Conservation (phyloP, 2,888 invertebrate species). For the Pammene aurita region DNA sequence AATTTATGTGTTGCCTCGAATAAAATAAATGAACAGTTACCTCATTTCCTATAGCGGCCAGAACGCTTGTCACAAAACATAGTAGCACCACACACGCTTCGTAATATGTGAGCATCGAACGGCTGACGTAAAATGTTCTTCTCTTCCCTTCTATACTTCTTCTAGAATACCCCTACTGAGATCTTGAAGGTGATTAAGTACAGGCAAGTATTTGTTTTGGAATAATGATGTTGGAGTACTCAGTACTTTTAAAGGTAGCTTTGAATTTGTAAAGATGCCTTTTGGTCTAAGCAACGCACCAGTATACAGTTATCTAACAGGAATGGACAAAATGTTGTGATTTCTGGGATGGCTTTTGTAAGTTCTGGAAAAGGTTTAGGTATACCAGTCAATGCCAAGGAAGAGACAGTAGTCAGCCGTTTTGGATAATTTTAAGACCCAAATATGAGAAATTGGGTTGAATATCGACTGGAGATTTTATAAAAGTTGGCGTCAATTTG, state of each 20-base stretch:
- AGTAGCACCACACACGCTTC: slow-evolving; percentile 67
- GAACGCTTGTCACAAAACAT: slow-evolving; percentile 69
- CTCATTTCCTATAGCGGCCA: slow-evolving; percentile 56
- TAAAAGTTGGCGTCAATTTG: neutral
- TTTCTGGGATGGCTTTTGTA: neutral
- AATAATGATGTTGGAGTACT: neutral
- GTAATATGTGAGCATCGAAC: slow-evolving; percentile 66
- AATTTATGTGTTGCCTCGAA: slow-evolving; percentile 7
- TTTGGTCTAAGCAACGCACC: neutral
- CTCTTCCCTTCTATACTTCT: neutral
- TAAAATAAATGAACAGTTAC: slow-evolving; percentile 18
- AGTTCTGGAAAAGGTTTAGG: neutral
- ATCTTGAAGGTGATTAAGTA: neutral
- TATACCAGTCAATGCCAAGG: slow-evolving; percentile 20
- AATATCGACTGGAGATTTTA: neutral
- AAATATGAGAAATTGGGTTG: neutral
- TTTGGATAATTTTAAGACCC: neutral
- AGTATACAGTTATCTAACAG: neutral
- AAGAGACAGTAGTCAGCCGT: slow-evolving; percentile 13
- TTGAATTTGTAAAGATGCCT: neutral
- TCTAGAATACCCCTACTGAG: neutral
- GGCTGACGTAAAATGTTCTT: neutral
- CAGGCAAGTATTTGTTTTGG: neutral
- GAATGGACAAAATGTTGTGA: neutral
- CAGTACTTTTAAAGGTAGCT: neutral